Conservation (phyloP, 30 jellyfish, hydroid and myxozoan genomes). For the Turritopsis rubra region DNA sequence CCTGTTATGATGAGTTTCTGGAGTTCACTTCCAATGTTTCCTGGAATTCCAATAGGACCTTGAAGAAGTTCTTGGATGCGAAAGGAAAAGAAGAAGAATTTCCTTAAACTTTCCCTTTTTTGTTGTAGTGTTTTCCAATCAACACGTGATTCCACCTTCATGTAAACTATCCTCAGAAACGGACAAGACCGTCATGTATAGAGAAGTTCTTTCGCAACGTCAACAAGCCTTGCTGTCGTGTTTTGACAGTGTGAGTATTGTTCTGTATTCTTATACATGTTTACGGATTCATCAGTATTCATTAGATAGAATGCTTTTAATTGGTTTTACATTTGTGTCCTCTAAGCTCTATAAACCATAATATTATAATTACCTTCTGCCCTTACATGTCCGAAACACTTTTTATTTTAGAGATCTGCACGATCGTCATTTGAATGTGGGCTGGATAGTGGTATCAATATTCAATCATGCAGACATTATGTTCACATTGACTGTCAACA, state of each 20-base stretch:
- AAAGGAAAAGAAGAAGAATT: no score
- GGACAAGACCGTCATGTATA: background rate
- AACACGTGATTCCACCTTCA: background rate
- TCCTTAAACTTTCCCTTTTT: background rate
- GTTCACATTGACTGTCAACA: slow-evolving; percentile 78
- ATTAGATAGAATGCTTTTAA: no score
- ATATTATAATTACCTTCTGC: background rate
- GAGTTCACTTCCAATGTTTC: no score
- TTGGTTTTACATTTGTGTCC: background rate
- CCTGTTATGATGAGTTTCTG: no score
- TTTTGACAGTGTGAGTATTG: slow-evolving; percentile 38
- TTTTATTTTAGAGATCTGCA: slow-evolving; percentile 26
- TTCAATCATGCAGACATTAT: slow-evolving; percentile 84
- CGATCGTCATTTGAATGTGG: slow-evolving; percentile 42
- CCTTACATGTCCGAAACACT: background rate
- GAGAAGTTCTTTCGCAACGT: slow-evolving; percentile 26
- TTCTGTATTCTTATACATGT: background rate
- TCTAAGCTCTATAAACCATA: no score
- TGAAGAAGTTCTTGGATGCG: no score
- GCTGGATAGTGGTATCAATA: slow-evolving; percentile 60
- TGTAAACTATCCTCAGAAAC: background rate
- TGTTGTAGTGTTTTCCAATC: background rate
- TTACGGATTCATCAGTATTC: background rate
- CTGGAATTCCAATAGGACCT: no score
- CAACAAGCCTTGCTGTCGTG: slow-evolving; percentile 22